Percentiles rank a stretch among this genome's conserved stretches.
Evolutionary conservation across 2,113 vertebrate genomes (phyloP).

Genomic region (Proterorhinus semilunaris): DNA sequence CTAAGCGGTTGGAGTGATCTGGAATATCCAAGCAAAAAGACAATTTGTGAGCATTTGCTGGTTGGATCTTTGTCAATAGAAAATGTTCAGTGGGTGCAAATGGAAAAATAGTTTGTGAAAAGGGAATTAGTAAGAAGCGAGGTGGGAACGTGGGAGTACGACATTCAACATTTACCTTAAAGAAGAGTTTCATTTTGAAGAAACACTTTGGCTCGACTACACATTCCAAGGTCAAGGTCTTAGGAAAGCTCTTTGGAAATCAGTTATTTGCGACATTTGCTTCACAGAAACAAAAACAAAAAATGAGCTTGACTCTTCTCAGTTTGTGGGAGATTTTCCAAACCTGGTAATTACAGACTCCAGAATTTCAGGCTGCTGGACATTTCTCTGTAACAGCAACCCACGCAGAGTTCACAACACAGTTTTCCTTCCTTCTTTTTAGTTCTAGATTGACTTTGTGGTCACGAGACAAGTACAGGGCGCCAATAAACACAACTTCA

Average conservation of each 20-base stretch:
- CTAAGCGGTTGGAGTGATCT: neutral
- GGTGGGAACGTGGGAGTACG: no score
- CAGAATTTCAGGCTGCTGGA: slow-evolving; percentile 19
- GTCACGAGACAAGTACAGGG: slow-evolving; percentile 10
- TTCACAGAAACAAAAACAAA: slow-evolving; percentile 37
- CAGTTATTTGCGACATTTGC: slow-evolving; percentile 15
- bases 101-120: no score
- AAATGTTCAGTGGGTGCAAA: no score
- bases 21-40: no score
- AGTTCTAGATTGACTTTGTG: slow-evolving; percentile 25
- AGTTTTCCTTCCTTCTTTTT: slow-evolving; percentile 24
- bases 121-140: no score
- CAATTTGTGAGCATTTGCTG: no score
- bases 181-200: no score
- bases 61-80: no score
- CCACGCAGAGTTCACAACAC: neutral
- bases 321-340: slow-evolving; percentile 28
- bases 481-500: slow-evolving; percentile 30
- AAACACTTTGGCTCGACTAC: no score
- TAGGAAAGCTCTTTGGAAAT: neutral
- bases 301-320: slow-evolving; percentile 23
- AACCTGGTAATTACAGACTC: slow-evolving; percentile 62
- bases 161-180: no score
- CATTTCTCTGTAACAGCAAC: slow-evolving; percentile 13
- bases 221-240: no score